phyloP scores from a whole-genome alignment of 2,113 vertebrate species.

The Antechinus stuartii region DNA sequence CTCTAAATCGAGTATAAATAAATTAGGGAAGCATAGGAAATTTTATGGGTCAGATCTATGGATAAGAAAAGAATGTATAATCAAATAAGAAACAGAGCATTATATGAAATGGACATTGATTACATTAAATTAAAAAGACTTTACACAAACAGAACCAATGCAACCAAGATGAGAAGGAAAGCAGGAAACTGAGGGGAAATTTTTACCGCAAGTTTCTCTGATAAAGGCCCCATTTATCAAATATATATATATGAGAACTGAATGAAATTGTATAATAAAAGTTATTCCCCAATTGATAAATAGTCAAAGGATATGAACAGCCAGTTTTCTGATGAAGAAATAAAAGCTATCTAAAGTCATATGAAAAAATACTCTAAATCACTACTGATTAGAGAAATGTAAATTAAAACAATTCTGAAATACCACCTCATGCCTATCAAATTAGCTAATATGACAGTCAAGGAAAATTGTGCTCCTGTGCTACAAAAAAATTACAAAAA shows the following conservation, averaged over 20 bases:
- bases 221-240: neutral
- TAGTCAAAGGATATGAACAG: neutral
- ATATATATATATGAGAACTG: neutral
- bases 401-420: neutral
- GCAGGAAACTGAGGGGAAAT: neutral
- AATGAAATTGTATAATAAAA: neutral
- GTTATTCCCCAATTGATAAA: neutral
- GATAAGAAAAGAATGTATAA: neutral
- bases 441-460: neutral
- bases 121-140: neutral
- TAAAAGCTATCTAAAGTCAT: neutral
- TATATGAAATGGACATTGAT: neutral
- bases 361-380: neutral
- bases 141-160: neutral
- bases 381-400: neutral
- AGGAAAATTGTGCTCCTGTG: neutral
- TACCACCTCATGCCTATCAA: neutral
- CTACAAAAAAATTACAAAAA: neutral
- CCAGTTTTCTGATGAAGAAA: neutral
- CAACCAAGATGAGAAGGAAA: neutral
- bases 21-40: neutral
- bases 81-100: neutral
- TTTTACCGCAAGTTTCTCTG: neutral
- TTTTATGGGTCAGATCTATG: neutral
- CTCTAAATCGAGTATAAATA: no score